Base-by-base conservation (phyloP, 2,888 invertebrate species). In the Rotaria sp. region DNA sequence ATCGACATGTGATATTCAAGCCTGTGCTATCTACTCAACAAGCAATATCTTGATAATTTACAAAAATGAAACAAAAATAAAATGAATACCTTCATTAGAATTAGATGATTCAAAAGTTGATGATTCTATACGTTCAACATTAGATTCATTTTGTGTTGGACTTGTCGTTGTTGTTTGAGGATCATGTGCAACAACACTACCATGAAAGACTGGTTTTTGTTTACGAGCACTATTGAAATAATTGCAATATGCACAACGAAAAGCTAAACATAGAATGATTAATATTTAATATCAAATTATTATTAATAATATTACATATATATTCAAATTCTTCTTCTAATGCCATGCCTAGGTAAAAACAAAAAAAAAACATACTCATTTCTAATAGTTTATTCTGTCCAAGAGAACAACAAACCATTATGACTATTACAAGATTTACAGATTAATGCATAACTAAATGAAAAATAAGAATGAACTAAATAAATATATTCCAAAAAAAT, bases 271-370 rank as follows among this genome's bases (percentile, higher is more conserved):
- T 5, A 18, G 13, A 26, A 30, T 7, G 15, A 8, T 7, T 4
- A 35, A 67, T 30, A 67, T 67, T 30, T 67, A 18, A 35, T 67
- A 67, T 3, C 11, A 35, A 35, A 67, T 80, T 8, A n/a, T 13
- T 11, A 26, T 11, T 2, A 26, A 24, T 21, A n/a, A 26, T 41
- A 41, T 45, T 80, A 80, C 80, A n/a, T n/a, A 80, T 26, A 80
- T 80, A 80, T 80, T 80, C 80, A 45, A 10, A 80, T 80, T 80
- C 80, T 45, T 80, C 80, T 80, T 80, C 80, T 7, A 80, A n/a
- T 80, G 80, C 80, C 80, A 80, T 80, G 45, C 67, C 67, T 67
- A 38, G 0, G 18, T 4, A 30, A 67, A 67, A 67, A 24, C 2
- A 21, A 35, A 18, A 30, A 59, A 59, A n/a, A 59, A 30, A 67